These are phyloP conservation scores for Meloidogyne hapla DNA, from an alignment of 1,140 invertebrate genomes.

Conservation along the genomic window DNA sequence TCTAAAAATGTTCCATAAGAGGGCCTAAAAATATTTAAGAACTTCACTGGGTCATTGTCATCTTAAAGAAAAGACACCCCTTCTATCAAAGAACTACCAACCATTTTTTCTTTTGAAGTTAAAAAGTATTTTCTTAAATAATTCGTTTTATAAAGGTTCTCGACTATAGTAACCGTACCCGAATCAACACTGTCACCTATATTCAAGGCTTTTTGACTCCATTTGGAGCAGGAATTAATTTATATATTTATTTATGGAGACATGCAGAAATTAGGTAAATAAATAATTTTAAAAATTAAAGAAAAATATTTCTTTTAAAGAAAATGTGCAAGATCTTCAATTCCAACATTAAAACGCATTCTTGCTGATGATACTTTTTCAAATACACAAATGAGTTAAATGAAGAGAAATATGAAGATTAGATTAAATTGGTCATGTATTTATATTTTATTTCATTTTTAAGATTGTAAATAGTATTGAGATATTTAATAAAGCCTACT, in stretches of 20 bases:
- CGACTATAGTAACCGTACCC: not conserved
- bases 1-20: too few relatives aligned
- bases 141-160: not conserved
- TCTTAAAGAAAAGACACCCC: too few relatives aligned
- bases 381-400: constrained; percentile 3
- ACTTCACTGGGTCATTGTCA: too few relatives aligned
- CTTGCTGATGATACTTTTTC: not conserved
- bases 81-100: too few relatives aligned
- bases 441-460: not conserved
- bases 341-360: not conserved
- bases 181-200: not conserved
- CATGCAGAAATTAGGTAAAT: constrained; percentile 12
- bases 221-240: constrained; percentile 15
- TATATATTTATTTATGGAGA: constrained; percentile 12
- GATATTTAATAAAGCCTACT: too few relatives aligned
- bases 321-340: not conserved
- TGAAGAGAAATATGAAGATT: not conserved
- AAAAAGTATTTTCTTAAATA: not conserved
- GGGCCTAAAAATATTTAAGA: too few relatives aligned
- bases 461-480: too few relatives aligned
- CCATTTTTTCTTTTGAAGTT: too few relatives aligned
- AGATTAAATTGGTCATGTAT: not conserved
- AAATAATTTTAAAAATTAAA: constrained; percentile 3
- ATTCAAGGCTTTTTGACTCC: constrained; percentile 13
- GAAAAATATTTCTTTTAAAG: not conserved